Percentiles rank a stretch among this genome's conserved stretches.
These are phyloP conservation scores for Saimiri boliviensis DNA, from an alignment of 2,113 vertebrate species.

Conservation along the genomic window DNA sequence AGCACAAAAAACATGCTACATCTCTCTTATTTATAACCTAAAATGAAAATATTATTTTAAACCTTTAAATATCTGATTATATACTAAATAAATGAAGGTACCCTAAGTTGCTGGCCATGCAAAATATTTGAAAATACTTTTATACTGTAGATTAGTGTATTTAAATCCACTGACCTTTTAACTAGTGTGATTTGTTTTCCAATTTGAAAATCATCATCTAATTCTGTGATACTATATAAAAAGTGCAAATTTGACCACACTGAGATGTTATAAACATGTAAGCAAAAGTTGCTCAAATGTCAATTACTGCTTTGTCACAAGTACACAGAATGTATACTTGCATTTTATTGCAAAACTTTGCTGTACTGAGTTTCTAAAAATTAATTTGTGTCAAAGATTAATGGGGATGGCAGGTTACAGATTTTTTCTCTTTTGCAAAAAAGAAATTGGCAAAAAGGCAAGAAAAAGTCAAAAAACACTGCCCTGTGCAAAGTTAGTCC, in stretches of 20 bases:
- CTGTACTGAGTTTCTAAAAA: background rate
- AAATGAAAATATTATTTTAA: background rate
- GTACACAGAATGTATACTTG: background rate
- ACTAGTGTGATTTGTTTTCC: background rate
- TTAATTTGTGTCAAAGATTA: background rate
- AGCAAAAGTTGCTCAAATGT: background rate
- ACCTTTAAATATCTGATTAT: background rate
- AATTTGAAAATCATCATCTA: background rate
- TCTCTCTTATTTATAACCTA: background rate
- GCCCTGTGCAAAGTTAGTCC: background rate
- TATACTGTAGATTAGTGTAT: background rate
- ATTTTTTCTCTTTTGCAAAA: background rate
- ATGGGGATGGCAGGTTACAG: background rate
- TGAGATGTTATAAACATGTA: background rate
- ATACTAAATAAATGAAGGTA: background rate
- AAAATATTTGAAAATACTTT: constrained; percentile 24
- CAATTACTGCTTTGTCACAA: background rate
- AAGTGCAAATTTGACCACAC: background rate
- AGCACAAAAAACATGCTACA: background rate
- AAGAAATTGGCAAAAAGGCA: background rate
- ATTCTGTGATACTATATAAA: background rate
- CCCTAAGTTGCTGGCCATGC: background rate
- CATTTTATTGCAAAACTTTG: constrained; percentile 18
- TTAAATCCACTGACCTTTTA: constrained; percentile 11
- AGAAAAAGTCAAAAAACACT: background rate